These are phyloP conservation scores for Hyles vespertilio DNA, from an alignment of 1,140 invertebrate species.

Conservation along the genomic window DNA sequence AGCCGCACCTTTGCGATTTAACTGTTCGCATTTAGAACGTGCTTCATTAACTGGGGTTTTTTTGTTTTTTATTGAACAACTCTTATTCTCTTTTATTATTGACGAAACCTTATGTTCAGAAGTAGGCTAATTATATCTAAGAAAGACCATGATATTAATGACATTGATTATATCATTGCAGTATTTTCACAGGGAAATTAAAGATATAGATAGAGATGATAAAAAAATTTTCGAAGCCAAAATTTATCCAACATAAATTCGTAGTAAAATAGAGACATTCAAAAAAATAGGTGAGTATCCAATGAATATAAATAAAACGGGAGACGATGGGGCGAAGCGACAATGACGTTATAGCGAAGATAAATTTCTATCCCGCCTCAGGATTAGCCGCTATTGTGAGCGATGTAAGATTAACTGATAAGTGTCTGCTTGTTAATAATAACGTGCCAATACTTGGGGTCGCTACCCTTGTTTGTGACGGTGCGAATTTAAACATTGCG, in stretches of 20 bases:
- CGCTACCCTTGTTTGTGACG: constrained; percentile 1
- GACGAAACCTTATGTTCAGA: too few relatives aligned
- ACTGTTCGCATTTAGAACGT: constrained; percentile 1
- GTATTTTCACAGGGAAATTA: too few relatives aligned
- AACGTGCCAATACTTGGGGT: constrained; percentile 42
- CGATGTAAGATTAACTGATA: constrained; percentile 73
- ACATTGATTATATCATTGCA: too few relatives aligned
- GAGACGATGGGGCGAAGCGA: constrained; percentile 41
- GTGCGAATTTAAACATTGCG: not conserved
- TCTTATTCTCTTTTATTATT: too few relatives aligned
- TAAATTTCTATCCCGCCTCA: constrained; percentile 70
- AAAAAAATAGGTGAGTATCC: not conserved
- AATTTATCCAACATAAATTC: too few relatives aligned
- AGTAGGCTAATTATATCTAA: too few relatives aligned
- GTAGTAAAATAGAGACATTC: not conserved
- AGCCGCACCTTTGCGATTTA: not conserved
- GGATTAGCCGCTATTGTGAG: constrained; percentile 69
- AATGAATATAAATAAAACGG: constrained; percentile 1
- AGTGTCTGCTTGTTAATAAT: constrained; percentile 70
- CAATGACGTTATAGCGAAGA: constrained; percentile 59
- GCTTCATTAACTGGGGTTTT: too few relatives aligned
- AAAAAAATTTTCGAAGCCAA: too few relatives aligned
- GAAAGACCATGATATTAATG: too few relatives aligned
- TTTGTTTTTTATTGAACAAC: too few relatives aligned
- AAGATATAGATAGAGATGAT: too few relatives aligned